Evolutionary conservation across 2,113 vertebrate species (phyloP), one percentile per base, ranked within the genome.

Genomic region (Cryptotis parvus): DNA sequence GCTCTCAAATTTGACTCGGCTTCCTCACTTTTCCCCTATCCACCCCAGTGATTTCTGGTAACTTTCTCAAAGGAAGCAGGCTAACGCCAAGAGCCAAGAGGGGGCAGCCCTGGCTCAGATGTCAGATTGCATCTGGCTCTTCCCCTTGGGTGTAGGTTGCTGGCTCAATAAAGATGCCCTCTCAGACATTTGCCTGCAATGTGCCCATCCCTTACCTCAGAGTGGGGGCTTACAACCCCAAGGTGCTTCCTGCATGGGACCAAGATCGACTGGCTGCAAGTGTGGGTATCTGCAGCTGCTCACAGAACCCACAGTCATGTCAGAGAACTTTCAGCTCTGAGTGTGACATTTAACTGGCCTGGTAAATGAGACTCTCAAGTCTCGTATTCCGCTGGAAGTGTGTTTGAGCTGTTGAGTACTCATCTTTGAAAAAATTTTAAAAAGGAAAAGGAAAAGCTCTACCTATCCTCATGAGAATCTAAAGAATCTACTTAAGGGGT

Each of bases 401-500:
- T 37, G 5, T 79, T 49, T 91, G 41, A 91, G 10, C 35, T 72
- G 15, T 88, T 31, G 73, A 35, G 55, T 75, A 27, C 16, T 87
- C 37, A 72, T 33, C 15, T 43, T 26, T n/a, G n/a, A 29, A 49
- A 29, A 35, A 87, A 49, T 45, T 12, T 61, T 45, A 24, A 27
- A 68, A 87, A n/a, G 52, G 12, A 14, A 49, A 29, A n/a, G 3
- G 12, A 14, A 49, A 29, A n/a, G 3, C 11, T 93, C 39, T 79
- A 35, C 43, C n/a, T 18, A 68, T 15, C 1, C 29, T 41, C 16
- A 75, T 84, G 31, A 55, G 22, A 78, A 85, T 75, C 29, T 89
- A 90, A 41, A 84, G 26, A 73, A 39, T 88, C 82, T 76, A 77
- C 68, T 78, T 69, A 85, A 61, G 35, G 14, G 9, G 41, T 58